Conservation (phyloP, 2,113 vertebrate genomes). For the Solea senegalensis region DNA sequence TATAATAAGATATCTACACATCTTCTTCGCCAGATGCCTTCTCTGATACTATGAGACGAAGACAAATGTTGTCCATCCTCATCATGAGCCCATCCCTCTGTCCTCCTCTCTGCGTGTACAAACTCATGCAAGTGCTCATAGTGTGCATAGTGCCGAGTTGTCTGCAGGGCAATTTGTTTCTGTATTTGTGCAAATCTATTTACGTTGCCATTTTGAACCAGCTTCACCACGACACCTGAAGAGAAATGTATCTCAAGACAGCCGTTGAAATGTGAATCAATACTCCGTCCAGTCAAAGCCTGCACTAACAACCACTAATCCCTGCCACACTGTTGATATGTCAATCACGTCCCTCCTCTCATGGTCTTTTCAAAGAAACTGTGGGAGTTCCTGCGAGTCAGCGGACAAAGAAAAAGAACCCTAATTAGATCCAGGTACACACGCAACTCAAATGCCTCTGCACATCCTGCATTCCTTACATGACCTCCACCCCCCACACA, state of each 20-base stretch:
- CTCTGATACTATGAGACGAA: constrained; percentile 10
- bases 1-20: background rate
- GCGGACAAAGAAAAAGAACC: constrained; percentile 60
- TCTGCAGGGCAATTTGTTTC: constrained; percentile 6
- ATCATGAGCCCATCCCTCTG: constrained; percentile 38
- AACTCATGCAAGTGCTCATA: too few species aligned
- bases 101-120: background rate
- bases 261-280: constrained; percentile 48
- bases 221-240: constrained; percentile 20
- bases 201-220: constrained; percentile 25
- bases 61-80: constrained; percentile 17
- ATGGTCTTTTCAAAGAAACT: constrained; percentile 39
- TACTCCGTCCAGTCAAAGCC: constrained; percentile 34
- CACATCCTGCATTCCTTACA: constrained; percentile 47
- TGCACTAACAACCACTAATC: constrained; percentile 63
- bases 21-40: constrained; percentile 1
- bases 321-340: constrained; percentile 51
- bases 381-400: constrained; percentile 46
- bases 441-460: constrained; percentile 46
- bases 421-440: constrained; percentile 66
- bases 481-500: constrained; percentile 28
- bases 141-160: background rate
- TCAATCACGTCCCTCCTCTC: constrained; percentile 42
- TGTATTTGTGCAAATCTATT: constrained; percentile 18
- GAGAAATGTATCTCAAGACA: constrained; percentile 11